phyloP scores from a whole-genome alignment of 2,888 invertebrate genomes.

The Boloria euphrosyne region DNA sequence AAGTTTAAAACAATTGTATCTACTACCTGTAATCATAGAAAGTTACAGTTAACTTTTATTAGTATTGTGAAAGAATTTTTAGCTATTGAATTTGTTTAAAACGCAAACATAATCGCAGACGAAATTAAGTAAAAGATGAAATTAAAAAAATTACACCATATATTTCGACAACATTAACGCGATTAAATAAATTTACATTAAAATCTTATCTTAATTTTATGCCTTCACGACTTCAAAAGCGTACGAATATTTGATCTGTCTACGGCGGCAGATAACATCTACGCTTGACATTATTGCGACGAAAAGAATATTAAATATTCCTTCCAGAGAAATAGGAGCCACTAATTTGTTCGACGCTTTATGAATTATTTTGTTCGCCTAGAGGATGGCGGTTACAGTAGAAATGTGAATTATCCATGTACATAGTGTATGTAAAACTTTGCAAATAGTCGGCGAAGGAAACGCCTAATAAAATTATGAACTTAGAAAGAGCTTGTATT shows the following conservation, averaged over 20 bases:
- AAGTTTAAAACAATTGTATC: too few species aligned
- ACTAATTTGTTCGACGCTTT: conserved; percentile 40
- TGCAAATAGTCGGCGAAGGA: conserved; percentile 28
- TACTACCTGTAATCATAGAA: too few species aligned
- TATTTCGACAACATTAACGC: conserved; percentile 24
- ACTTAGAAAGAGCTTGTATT: conserved; percentile 22
- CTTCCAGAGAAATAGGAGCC: conserved; percentile 35
- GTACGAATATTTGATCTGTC: conserved; percentile 68
- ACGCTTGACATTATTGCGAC: conserved; percentile 69
- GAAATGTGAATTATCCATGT: conserved; percentile 28
- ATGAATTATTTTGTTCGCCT: conserved; percentile 41
- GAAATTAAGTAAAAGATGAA: not conserved
- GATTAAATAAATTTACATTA: conserved; percentile 37
- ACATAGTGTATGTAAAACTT: conserved; percentile 26
- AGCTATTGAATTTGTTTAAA: too few species aligned
- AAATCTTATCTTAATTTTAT: conserved; percentile 69
- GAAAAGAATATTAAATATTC: conserved; percentile 47
- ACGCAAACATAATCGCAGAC: not conserved
- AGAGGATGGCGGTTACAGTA: conserved; percentile 18
- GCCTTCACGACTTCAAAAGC: conserved; percentile 64
- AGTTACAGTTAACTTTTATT: too few species aligned
- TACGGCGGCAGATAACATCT: conserved; percentile 66
- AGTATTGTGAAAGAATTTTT: too few species aligned
- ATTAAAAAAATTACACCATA: conserved; percentile 2
- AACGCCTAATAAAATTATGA: conserved; percentile 28